Percentiles rank a stretch among this genome's conserved stretches.
Conservation (phyloP, 2,888 invertebrate genomes). For the Thyatira batis region DNA sequence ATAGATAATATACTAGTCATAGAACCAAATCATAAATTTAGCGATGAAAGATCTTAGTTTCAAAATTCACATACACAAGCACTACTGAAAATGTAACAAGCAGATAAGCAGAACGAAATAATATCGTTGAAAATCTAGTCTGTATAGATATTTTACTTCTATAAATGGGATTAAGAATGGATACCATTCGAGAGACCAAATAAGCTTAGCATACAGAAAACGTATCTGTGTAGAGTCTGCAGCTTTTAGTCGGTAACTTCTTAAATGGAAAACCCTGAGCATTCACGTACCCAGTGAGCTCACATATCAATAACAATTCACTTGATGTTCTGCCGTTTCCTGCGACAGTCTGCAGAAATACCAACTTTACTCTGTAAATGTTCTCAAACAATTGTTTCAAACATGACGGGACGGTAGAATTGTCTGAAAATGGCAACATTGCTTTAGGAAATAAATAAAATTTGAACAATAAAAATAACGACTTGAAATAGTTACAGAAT, state of each 20-base stretch:
- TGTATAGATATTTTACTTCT: neutral
- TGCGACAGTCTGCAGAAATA: neutral
- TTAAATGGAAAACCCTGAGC: conserved; percentile 12
- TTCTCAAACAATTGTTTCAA: neutral
- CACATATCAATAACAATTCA: conserved; percentile 58
- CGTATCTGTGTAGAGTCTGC: neutral
- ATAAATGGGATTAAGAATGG: neutral
- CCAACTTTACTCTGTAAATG: conserved; percentile 3
- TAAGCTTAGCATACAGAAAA: neutral
- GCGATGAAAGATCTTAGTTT: no score
- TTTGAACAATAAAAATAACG: neutral
- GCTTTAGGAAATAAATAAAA: neutral
- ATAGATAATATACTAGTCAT: no score
- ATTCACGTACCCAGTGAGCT: conserved; percentile 16
- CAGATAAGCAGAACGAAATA: no score
- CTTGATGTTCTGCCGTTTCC: conserved; percentile 40
- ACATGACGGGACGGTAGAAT: neutral
- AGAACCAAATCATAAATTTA: no score
- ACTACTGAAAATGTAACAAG: no score
- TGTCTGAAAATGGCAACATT: neutral
- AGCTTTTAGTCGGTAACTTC: neutral
- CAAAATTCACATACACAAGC: no score
- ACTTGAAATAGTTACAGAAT: neutral
- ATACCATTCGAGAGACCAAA: neutral
- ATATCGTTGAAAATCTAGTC: neutral